A percentile compares a stretch with the other conserved stretches of the same genome.
phyloP scores from a whole-genome alignment of 2,113 vertebrate species.

The Daubentonia madagascariensis region DNA sequence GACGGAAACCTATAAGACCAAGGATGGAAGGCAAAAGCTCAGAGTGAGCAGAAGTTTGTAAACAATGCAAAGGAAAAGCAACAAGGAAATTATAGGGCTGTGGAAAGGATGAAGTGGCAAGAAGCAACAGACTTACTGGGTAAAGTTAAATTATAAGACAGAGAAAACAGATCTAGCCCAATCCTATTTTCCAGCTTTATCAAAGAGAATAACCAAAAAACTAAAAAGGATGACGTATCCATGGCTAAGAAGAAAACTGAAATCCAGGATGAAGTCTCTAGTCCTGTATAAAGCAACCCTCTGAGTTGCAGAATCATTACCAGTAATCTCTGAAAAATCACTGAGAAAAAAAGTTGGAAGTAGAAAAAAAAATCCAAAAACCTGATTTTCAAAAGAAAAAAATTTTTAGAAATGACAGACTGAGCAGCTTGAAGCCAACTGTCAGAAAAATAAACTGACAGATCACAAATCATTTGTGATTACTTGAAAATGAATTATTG shows the following conservation, averaged over 20 bases:
- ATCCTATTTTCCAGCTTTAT: not conserved
- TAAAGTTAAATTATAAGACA: not conserved
- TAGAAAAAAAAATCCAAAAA: not conserved
- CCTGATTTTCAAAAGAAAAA: not conserved
- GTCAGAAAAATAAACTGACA: conserved; percentile 5
- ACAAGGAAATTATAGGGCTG: not conserved
- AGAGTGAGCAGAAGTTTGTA: not conserved
- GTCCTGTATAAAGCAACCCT: not conserved
- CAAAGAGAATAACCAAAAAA: not conserved
- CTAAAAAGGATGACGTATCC: not conserved
- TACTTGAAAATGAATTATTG: not conserved
- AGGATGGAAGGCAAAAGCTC: not conserved
- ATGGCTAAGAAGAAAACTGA: not conserved
- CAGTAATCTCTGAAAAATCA: not conserved
- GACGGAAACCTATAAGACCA: not conserved
- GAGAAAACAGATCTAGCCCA: not conserved
- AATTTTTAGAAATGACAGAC: not conserved
- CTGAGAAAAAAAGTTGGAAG: not conserved
- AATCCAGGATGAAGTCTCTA: not conserved
- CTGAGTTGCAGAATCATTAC: not conserved
- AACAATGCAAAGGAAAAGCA: not conserved
- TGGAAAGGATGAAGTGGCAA: not conserved
- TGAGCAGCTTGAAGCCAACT: not conserved
- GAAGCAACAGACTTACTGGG: not conserved
- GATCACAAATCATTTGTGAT: not conserved